Conservation (phyloP, 1,140 invertebrate genomes). For the Drosophila orosa region DNA sequence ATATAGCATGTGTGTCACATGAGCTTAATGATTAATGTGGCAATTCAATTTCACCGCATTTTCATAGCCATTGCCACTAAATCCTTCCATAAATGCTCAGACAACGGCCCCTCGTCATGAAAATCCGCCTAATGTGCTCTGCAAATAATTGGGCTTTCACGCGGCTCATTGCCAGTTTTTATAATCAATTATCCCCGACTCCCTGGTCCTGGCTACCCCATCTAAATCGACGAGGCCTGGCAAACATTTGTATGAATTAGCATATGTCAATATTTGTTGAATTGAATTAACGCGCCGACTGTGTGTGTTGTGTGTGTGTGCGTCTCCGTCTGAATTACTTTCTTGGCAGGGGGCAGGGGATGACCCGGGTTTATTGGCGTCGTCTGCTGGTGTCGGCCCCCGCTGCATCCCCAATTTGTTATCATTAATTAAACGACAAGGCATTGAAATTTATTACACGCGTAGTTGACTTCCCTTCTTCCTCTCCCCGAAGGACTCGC, state of each 20-base stretch:
- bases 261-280: conserved; percentile 83
- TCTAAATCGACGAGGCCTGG: conserved; percentile 27
- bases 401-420: conserved; percentile 63
- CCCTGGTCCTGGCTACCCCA: neutral
- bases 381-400: conserved; percentile 28
- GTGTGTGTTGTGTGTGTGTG: conserved; percentile 7
- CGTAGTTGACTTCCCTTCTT: conserved; percentile 57
- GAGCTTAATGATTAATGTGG: conserved; percentile 58
- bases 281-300: conserved; percentile 76
- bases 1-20: conserved; percentile 2
- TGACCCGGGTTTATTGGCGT: conserved; percentile 20
- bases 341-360: neutral
- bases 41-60: conserved; percentile 28
- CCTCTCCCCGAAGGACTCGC: conserved; percentile 1
- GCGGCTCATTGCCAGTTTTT: conserved; percentile 78
- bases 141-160: conserved; percentile 81
- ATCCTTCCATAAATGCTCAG: conserved; percentile 45
- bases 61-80: conserved; percentile 36
- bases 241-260: conserved; percentile 81
- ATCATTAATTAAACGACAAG: conserved; percentile 83
- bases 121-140: conserved; percentile 63
- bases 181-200: conserved; percentile 74
- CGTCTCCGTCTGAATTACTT: conserved; percentile 9
- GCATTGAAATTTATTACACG: conserved; percentile 83
- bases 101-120: conserved; percentile 38